Evolutionary conservation across 2,888 invertebrate genomes (phyloP).

Genomic region (Campoplex nolae): DNA sequence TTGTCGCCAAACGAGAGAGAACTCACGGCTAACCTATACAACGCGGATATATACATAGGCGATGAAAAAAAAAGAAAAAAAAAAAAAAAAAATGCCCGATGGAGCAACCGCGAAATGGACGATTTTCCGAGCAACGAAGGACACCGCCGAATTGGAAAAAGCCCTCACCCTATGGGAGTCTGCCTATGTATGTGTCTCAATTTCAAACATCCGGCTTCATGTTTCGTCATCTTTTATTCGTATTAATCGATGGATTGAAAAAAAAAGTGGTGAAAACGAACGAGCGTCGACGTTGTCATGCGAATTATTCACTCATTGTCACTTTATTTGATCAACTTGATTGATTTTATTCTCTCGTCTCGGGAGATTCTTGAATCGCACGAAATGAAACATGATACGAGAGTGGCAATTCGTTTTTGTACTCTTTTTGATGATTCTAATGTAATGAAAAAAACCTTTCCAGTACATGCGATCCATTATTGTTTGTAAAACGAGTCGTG

Average conservation of each 20-base stretch:
- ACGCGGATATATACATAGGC: slow-evolving; percentile 15
- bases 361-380: background rate
- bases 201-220: slow-evolving; percentile 28
- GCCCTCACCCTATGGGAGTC: background rate
- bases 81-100: slow-evolving; percentile 7
- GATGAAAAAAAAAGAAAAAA: slow-evolving; percentile 31
- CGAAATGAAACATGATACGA: background rate
- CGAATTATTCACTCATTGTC: slow-evolving; percentile 11
- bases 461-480: background rate
- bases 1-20: slow-evolving; percentile 65
- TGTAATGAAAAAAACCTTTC: background rate
- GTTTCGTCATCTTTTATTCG: slow-evolving; percentile 22
- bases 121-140: slow-evolving; percentile 50
- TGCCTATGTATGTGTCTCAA: slow-evolving; percentile 11
- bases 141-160: background rate
- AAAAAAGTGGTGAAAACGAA: slow-evolving; percentile 8
- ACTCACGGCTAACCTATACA: slow-evolving; percentile 39
- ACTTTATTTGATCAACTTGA: slow-evolving; percentile 1
- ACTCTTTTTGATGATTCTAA: background rate
- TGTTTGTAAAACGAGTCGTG: background rate
- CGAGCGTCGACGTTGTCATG: background rate
- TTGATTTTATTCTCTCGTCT: background rate
- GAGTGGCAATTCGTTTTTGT: background rate
- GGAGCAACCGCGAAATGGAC: slow-evolving; percentile 59
- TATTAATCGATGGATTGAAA: slow-evolving; percentile 1